Percentiles rank a stretch among this genome's conserved stretches.
Evolutionary conservation across 2,113 vertebrate species (phyloP).

Genomic region (Aptenodytes forsteri): DNA sequence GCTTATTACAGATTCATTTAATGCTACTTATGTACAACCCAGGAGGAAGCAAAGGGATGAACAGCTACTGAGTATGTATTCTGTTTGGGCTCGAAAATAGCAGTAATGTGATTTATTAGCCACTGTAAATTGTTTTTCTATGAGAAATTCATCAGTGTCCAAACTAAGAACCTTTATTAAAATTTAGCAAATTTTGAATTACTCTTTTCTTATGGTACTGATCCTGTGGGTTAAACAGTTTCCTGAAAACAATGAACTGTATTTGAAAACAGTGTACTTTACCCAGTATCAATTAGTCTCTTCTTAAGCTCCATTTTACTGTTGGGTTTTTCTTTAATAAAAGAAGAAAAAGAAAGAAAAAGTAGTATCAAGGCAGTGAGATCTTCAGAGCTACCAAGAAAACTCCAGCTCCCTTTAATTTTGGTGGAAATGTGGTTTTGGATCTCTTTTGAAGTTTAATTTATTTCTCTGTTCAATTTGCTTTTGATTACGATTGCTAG

Average conservation of each 20-base stretch:
- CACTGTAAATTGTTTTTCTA: not conserved
- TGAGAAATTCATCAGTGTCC: not conserved
- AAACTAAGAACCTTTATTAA: not conserved
- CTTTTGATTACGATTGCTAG: not conserved
- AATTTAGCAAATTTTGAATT: not conserved
- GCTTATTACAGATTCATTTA: constrained; percentile 98
- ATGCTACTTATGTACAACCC: constrained; percentile 94
- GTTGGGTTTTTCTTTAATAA: not conserved
- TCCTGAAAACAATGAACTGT: not conserved
- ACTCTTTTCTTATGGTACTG: not conserved
- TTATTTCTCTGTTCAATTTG: not conserved
- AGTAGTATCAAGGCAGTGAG: not conserved
- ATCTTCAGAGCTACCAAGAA: not conserved
- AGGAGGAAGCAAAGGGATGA: constrained; percentile 96
- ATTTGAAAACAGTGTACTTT: not conserved
- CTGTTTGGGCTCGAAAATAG: not conserved
- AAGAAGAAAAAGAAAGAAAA: not conserved
- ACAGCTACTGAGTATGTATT: constrained; percentile 92
- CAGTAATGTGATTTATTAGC: not conserved
- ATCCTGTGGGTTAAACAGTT: not conserved
- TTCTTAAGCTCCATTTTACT: not conserved
- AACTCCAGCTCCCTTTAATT: not conserved
- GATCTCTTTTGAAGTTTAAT: not conserved
- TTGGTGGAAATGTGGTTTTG: not conserved
- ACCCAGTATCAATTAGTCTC: not conserved